phyloP scores from a whole-genome alignment of 1,140 invertebrate species.

The Helicoverpa zea region DNA sequence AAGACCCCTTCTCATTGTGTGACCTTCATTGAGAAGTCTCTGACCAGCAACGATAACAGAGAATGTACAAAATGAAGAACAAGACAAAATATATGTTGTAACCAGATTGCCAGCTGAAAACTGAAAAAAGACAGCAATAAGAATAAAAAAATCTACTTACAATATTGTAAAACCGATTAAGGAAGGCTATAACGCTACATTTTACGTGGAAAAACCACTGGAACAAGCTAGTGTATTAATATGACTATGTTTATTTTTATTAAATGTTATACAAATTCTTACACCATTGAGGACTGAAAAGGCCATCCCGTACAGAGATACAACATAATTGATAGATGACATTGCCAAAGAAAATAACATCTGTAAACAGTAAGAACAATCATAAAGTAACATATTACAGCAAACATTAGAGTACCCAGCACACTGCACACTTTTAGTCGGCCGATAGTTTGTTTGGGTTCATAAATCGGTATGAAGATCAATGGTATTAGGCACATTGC shows the following conservation, averaged over 20 bases:
- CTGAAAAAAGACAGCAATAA: too few species aligned
- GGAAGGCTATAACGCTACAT: too few species aligned
- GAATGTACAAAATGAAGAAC: neutral
- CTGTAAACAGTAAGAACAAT: neutral
- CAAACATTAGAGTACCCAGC: too few species aligned
- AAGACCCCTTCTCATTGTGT: neutral
- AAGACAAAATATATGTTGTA: neutral
- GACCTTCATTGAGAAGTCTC: neutral
- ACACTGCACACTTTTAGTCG: too few species aligned
- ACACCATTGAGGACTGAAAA: neutral
- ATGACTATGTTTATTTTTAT: too few species aligned
- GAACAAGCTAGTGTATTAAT: too few species aligned
- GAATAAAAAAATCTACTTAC: too few species aligned
- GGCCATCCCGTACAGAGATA: neutral
- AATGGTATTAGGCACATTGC: too few species aligned
- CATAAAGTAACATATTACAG: neutral
- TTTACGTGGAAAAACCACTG: too few species aligned
- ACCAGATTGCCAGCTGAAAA: neutral
- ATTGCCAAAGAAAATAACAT: constrained; percentile 12
- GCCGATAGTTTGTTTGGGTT: too few species aligned
- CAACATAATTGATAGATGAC: neutral
- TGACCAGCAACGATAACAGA: neutral
- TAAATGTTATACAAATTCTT: neutral
- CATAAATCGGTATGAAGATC: too few species aligned
- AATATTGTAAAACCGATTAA: too few species aligned